These are phyloP conservation scores for Papilio polyxenes DNA, from an alignment of 1,140 invertebrate genomes.

Conservation along the genomic window DNA sequence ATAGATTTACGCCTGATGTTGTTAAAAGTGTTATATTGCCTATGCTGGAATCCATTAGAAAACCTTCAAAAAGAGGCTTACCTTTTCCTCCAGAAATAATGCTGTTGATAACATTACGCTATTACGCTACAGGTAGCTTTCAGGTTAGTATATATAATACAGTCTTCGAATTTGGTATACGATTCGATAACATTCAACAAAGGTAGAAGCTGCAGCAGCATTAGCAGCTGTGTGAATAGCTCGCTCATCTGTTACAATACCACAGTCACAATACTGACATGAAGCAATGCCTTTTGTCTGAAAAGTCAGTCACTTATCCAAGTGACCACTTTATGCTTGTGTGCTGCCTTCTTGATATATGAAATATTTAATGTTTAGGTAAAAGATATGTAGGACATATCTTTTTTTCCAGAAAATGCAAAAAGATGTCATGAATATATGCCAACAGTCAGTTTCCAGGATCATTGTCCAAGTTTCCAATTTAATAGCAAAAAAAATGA, in stretches of 20 bases:
- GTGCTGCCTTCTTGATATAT: no score
- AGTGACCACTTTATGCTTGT: no score
- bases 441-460: conserved; percentile 39
- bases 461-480: conserved; percentile 38
- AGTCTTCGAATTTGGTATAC: neutral
- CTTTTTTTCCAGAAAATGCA: conserved; percentile 35
- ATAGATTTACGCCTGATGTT: conserved; percentile 38
- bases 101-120: conserved; percentile 40
- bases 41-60: conserved; percentile 36
- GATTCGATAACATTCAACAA: neutral
- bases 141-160: conserved; percentile 31
- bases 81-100: conserved; percentile 43
- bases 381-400: neutral
- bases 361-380: neutral
- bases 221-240: no score
- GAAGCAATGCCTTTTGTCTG: no score
- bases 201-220: neutral
- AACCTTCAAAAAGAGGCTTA: conserved; percentile 40
- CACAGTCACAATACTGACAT: no score
- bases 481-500: conserved; percentile 40
- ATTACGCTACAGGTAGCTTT: conserved; percentile 42
- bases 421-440: conserved; percentile 34
- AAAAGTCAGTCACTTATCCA: no score
- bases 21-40: conserved; percentile 41
- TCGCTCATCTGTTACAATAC: no score